phyloP scores from a whole-genome alignment of 2,797 vertebrate genomes.

The Sebastes vulpes region DNA sequence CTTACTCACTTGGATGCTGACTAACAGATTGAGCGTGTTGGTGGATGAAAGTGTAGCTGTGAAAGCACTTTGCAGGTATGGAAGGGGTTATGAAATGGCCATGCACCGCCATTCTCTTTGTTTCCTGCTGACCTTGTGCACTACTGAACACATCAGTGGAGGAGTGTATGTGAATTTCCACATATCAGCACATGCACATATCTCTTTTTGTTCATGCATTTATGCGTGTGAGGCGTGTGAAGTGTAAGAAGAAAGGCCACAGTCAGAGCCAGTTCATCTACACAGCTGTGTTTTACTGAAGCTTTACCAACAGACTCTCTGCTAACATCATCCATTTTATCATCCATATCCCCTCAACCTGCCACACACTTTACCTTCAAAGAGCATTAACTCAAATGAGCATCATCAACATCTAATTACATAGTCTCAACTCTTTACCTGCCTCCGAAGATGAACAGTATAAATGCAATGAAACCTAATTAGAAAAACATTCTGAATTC shows the following conservation, averaged over 20 bases:
- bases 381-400: constrained; percentile 6
- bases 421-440: not conserved
- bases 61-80: constrained; percentile 21
- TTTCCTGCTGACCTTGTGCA: constrained; percentile 19
- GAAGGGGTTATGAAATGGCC: constrained; percentile 24
- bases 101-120: constrained; percentile 16
- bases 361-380: constrained; percentile 1
- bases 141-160: constrained; percentile 6
- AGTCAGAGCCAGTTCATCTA: constrained; percentile 2
- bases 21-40: not conserved
- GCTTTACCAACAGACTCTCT: not conserved
- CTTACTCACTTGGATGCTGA: not conserved
- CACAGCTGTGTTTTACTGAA: constrained; percentile 17
- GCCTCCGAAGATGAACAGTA: not conserved
- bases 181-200: not conserved
- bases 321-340: not conserved
- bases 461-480: constrained; percentile 39
- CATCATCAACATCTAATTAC: constrained; percentile 32
- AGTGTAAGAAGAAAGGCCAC: constrained; percentile 55
- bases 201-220: constrained; percentile 16
- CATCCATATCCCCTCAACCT: not conserved
- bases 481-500: not conserved
- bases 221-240: constrained; percentile 21
- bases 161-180: not conserved
- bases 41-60: constrained; percentile 44